Evolutionary conservation across 2,888 invertebrate genomes (phyloP), one percentile per base, ranked within the genome.

Genomic region (Netelia melanura): DNA sequence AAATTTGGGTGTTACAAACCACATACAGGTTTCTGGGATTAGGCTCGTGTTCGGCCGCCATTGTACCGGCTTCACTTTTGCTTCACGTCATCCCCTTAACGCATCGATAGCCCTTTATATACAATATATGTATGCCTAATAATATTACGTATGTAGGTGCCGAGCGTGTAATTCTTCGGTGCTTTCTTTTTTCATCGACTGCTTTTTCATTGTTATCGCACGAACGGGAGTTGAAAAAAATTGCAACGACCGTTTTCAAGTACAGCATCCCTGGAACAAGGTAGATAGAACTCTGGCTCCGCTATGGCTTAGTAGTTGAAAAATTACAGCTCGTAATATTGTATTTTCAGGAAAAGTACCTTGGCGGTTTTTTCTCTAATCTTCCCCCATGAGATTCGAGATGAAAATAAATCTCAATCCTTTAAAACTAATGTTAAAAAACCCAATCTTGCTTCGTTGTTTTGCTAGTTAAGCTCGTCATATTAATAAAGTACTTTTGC

Each of bases 11-110:
- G 87, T 86, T 88, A 86, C 82, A 86, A 86, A 86, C 87, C 88
- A 65, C 86, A 88, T 88, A 88, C 88, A 88, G 88, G 88, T 88
- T 86, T 87, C 72, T 81, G 74, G 87, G 88, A 88, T 88, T 87
- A 87, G 85, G 81, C 83, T 84, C 80, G 80, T 81, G 80, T 83
- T 86, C 85, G 80, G 77, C 82, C 83, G 86, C 85, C 87, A 88
- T 88, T 88, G 87, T 87, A 86, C 85, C 86, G 84, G 86, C 83
- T 86, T 88, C 84, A 79, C 84, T 86, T 85, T 86, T 85, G 78
- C 83, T 84, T 86, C 78, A 65, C 83, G 54, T 81, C 80, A 81
- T 23, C 82, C 72, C 85, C 74, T 85, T 82, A 85, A 85, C 85
- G 85, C 85, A 76, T 82, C 85, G 85, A 85, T 85, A 85, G 79